Conservation (phyloP, 2,113 vertebrate species). For the Dasyprocta punctata region DNA sequence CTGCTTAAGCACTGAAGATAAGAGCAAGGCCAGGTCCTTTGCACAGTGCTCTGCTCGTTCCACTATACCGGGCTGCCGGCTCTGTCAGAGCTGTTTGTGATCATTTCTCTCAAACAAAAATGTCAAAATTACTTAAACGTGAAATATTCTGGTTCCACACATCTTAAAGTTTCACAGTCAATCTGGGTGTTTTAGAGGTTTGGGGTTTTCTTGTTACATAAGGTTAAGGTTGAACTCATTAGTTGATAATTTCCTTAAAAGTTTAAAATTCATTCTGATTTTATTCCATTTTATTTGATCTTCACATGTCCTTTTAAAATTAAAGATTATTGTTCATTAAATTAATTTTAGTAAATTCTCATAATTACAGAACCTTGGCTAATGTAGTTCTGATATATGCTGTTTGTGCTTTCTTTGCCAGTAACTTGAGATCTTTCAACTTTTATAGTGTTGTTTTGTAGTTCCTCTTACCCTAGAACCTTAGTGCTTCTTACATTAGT, state of each 20-base stretch:
- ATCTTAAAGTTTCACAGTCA: slow-evolving; percentile 48
- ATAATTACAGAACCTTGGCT: slow-evolving; percentile 67
- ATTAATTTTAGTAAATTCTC: slow-evolving; percentile 76
- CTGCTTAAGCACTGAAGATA: background rate
- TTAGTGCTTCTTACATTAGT: slow-evolving; percentile 29
- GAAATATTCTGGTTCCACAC: background rate
- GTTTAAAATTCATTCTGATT: slow-evolving; percentile 59
- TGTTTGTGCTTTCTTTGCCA: slow-evolving; percentile 67
- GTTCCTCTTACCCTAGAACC: slow-evolving; percentile 45
- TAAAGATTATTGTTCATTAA: slow-evolving; percentile 71
- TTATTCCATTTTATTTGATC: slow-evolving; percentile 70
- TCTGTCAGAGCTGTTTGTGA: background rate
- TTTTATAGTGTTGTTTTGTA: slow-evolving; percentile 75
- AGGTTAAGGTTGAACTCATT: slow-evolving; percentile 74
- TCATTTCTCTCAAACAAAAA: slow-evolving; percentile 25
- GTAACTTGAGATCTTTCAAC: slow-evolving; percentile 48
- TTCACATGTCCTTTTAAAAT: slow-evolving; percentile 60
- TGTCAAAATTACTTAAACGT: slow-evolving; percentile 52
- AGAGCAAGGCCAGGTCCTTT: background rate
- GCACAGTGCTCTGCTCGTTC: background rate
- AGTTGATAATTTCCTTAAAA: slow-evolving; percentile 70
- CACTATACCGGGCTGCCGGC: background rate
- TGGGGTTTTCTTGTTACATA: slow-evolving; percentile 49
- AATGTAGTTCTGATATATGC: slow-evolving; percentile 63
- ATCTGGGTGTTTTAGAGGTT: background rate